Evolutionary conservation across 2,113 vertebrate genomes (phyloP).

Genomic region (Actinemys pallida): DNA sequence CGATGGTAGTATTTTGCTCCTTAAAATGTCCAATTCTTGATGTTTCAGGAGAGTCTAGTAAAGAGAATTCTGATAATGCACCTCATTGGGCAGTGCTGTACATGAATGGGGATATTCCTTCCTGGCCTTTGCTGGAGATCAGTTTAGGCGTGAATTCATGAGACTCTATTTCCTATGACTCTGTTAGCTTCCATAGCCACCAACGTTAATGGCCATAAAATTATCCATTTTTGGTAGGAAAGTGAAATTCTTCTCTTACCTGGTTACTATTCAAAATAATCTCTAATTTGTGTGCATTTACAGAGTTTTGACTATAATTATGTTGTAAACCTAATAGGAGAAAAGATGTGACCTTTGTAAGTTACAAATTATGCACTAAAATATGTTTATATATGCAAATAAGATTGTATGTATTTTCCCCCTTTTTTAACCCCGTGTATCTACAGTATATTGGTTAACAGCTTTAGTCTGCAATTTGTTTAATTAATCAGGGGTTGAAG

Average conservation of each 20-base stretch:
- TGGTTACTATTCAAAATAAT: background rate
- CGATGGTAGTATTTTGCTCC: background rate
- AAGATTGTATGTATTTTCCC: background rate
- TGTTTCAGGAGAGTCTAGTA: background rate
- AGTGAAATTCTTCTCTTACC: background rate
- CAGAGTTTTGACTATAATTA: background rate
- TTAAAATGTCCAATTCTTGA: accelerated
- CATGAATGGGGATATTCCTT: accelerated
- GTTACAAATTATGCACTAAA: accelerated
- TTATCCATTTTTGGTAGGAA: background rate
- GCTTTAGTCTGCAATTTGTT: background rate
- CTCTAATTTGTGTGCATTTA: background rate
- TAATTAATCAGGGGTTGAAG: accelerated
- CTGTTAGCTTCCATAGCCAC: accelerated
- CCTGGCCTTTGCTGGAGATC: background rate
- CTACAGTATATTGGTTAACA: accelerated
- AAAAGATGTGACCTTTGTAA: background rate
- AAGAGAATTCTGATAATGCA: background rate
- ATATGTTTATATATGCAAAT: accelerated
- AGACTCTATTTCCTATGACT: background rate
- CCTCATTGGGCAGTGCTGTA: accelerated
- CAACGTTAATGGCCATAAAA: accelerated
- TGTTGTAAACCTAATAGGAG: background rate
- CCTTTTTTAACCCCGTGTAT: background rate
- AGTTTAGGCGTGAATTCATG: background rate